Conservation (phyloP, 1,140 invertebrate species). For the Pseudomyrmex sp. region DNA sequence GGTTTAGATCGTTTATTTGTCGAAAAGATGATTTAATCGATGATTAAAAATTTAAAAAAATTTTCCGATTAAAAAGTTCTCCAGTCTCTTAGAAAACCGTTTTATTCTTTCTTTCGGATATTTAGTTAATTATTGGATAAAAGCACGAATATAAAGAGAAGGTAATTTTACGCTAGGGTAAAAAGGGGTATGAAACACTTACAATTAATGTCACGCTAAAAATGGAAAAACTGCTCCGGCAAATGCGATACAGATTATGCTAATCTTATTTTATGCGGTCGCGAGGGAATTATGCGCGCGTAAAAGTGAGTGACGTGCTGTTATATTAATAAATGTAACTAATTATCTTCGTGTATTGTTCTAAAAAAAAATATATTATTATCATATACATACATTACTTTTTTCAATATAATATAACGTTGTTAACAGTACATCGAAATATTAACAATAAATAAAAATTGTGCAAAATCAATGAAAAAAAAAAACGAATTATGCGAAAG, state of each 20-base stretch:
- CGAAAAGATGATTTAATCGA: neutral
- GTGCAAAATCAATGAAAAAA: no score
- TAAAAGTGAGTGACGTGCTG: neutral
- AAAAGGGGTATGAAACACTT: neutral
- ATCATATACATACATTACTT: no score
- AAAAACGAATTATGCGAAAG: no score
- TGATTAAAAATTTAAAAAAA: neutral
- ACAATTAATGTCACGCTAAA: slow-evolving; percentile 30
- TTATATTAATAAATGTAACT: slow-evolving; percentile 29
- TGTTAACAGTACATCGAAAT: neutral
- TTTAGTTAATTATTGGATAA: no score
- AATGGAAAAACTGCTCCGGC: neutral
- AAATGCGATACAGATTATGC: slow-evolving; percentile 1
- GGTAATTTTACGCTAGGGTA: slow-evolving; percentile 8
- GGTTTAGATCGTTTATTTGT: neutral
- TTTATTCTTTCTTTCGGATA: neutral
- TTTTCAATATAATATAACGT: neutral
- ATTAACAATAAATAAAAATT: neutral
- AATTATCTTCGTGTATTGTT: neutral
- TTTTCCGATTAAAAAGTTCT: neutral
- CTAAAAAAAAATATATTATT: neutral
- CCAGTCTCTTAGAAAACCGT: neutral
- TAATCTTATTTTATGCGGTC: slow-evolving; percentile 28
- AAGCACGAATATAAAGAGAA: neutral
- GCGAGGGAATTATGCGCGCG: neutral